Evolutionary conservation across 2,113 vertebrate genomes (phyloP).

Genomic region (Eira barbara): DNA sequence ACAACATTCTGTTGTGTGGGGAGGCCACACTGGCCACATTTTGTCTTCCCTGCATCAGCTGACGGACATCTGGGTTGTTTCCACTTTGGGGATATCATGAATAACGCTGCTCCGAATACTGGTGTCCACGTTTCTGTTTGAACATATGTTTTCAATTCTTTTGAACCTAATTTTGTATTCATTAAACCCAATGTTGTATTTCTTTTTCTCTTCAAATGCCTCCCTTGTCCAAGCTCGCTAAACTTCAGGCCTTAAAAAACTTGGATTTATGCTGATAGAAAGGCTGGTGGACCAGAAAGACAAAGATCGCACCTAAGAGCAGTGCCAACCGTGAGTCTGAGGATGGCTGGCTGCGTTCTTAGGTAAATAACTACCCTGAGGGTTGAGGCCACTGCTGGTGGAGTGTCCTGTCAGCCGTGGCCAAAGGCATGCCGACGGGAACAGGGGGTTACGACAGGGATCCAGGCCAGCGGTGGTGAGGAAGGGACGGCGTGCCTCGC

Average conservation of each 20-base stretch:
- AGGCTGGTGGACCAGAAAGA: neutral
- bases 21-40: neutral
- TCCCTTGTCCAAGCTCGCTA: neutral
- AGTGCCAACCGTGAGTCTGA: neutral
- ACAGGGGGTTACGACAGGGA: neutral
- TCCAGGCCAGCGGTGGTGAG: no score
- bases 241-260: neutral
- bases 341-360: neutral
- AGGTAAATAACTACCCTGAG: neutral
- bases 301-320: neutral
- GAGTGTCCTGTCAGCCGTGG: neutral
- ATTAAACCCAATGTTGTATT: neutral
- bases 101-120: neutral
- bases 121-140: neutral
- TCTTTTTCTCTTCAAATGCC: neutral
- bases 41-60: neutral
- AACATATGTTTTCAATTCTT: neutral
- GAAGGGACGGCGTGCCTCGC: neutral
- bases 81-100: neutral
- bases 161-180: neutral
- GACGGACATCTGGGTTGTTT: neutral
- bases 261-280: neutral
- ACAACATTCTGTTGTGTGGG: neutral
- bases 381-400: neutral
- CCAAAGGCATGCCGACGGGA: rapidly evolving